Conservation (phyloP, 2,888 invertebrate species). For the Thalpophila matura region DNA sequence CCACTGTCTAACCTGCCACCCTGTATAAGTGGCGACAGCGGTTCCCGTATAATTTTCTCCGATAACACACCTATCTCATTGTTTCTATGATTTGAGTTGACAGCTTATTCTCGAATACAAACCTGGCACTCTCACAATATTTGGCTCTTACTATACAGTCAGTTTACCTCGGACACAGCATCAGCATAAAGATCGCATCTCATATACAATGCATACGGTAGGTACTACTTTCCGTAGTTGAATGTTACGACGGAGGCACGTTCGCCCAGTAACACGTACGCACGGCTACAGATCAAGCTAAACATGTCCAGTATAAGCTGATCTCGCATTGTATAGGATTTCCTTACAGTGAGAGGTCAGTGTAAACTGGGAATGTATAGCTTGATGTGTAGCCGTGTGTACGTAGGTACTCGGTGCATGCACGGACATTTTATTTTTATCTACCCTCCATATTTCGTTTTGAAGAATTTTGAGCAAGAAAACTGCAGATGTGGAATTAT, state of each 20-base stretch:
- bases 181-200: slow-evolving; percentile 45
- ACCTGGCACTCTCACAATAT: slow-evolving; percentile 1
- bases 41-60: too few relatives aligned
- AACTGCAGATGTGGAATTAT: slow-evolving; percentile 36
- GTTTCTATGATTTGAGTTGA: background rate
- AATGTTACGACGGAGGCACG: slow-evolving; percentile 24
- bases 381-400: too few relatives aligned
- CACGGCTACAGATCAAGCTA: too few relatives aligned
- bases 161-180: slow-evolving; percentile 10
- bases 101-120: background rate
- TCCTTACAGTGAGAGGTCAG: too few relatives aligned
- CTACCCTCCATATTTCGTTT: slow-evolving; percentile 15
- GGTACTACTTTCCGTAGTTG: slow-evolving; percentile 18
- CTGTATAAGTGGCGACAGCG: too few relatives aligned
- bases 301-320: too few relatives aligned
- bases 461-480: slow-evolving; percentile 21
- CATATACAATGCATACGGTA: slow-evolving; percentile 32
- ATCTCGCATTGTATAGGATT: too few relatives aligned
- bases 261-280: slow-evolving; percentile 43
- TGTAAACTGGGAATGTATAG: too few relatives aligned
- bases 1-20: too few relatives aligned
- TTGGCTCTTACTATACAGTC: slow-evolving; percentile 8
- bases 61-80: too few relatives aligned
- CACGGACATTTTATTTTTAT: slow-evolving; percentile 24
- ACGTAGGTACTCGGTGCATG: slow-evolving; percentile 29